Conservation (phyloP, 2,888 invertebrate species). For the Brassicogethes aeneus region DNA sequence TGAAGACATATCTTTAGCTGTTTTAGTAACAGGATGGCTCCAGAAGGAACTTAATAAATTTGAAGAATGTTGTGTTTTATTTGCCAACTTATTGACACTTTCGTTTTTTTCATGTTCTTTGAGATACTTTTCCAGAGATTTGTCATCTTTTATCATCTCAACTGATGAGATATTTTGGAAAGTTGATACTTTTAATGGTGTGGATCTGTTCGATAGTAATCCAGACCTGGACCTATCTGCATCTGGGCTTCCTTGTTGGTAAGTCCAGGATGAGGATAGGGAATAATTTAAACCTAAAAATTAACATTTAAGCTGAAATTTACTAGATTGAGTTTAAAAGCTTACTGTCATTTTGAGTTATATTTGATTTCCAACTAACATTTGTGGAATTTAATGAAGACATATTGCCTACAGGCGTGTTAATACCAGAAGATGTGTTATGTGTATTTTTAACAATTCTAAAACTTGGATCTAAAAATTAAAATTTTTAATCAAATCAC, state of each 20-base stretch:
- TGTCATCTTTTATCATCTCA: constrained; percentile 45
- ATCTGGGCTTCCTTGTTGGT: constrained; percentile 29
- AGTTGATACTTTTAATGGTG: constrained; percentile 20
- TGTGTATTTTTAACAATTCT: constrained; percentile 22
- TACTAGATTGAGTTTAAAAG: constrained; percentile 2
- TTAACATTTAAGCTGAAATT: background rate
- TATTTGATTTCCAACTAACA: constrained; percentile 36
- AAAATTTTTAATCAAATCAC: no score
- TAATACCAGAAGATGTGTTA: constrained; percentile 11
- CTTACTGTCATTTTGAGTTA: constrained; percentile 33
- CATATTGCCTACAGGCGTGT: background rate
- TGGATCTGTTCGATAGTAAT: constrained; percentile 8
- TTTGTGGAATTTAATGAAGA: constrained; percentile 36
- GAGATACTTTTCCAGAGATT: constrained; percentile 42
- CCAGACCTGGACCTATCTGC: constrained; percentile 7
- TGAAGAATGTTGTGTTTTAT: constrained; percentile 37
- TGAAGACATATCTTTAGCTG: constrained; percentile 43
- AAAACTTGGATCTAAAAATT: constrained; percentile 26
- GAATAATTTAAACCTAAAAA: constrained; percentile 27
- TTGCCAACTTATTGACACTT: constrained; percentile 27
- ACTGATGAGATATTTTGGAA: constrained; percentile 21
- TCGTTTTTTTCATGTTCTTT: constrained; percentile 36
- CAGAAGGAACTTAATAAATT: constrained; percentile 47
- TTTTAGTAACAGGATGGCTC: constrained; percentile 46
- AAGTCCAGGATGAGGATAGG: constrained; percentile 37